These are phyloP conservation scores for Anomalospiza imberbis DNA, from an alignment of 2,797 vertebrate genomes.

Conservation along the genomic window DNA sequence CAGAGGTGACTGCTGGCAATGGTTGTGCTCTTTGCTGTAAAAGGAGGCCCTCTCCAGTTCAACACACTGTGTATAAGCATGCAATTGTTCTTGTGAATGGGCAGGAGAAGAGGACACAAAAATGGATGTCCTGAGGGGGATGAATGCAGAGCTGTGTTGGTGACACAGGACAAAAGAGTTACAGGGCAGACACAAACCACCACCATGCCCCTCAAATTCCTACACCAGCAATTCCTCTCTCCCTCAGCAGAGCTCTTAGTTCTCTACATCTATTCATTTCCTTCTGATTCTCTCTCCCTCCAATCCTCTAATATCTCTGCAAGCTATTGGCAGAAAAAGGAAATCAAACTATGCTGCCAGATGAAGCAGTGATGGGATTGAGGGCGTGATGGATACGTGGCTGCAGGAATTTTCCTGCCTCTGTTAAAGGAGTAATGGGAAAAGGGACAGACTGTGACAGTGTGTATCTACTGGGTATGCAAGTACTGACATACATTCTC, in stretches of 20 bases:
- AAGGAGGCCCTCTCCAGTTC: not conserved
- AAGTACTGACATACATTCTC: not conserved
- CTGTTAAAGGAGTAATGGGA: not conserved
- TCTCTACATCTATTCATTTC: not conserved
- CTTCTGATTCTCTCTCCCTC: not conserved
- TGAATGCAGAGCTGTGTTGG: not conserved
- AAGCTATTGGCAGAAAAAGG: not conserved
- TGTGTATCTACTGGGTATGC: not conserved
- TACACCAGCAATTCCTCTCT: not conserved
- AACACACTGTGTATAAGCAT: not conserved
- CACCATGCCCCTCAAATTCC: not conserved
- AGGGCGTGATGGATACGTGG: rapidly evolving
- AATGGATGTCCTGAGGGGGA: not conserved
- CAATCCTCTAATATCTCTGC: not conserved
- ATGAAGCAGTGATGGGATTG: not conserved
- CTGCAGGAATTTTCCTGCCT: not conserved
- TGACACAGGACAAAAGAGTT: not conserved
- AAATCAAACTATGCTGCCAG: not conserved
- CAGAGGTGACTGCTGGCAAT: not conserved
- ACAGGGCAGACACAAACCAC: not conserved
- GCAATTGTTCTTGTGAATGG: not conserved
- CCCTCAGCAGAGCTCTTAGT: not conserved
- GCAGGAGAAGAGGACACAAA: not conserved
- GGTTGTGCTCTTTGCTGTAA: not conserved
- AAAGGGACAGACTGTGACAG: not conserved